A percentile compares a stretch with the other conserved stretches of the same genome.
Evolutionary conservation across 1,140 invertebrate species (phyloP).

Genomic region (Thaumatotibia leucotreta): DNA sequence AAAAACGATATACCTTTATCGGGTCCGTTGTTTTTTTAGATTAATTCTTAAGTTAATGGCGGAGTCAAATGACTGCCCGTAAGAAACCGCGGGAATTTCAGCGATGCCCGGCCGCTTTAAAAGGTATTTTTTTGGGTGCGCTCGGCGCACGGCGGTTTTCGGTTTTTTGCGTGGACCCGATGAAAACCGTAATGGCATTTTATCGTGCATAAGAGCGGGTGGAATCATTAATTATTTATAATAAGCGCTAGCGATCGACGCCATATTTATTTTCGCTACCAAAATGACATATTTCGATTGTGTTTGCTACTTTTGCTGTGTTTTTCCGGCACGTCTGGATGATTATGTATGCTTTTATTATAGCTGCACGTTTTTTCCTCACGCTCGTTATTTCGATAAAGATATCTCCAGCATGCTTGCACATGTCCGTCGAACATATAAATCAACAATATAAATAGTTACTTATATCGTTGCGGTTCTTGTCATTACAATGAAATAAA

Average conservation of each 20-base stretch:
- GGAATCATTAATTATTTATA: slow-evolving; percentile 76
- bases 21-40: slow-evolving; percentile 61
- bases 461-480: background rate
- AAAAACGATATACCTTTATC: slow-evolving; percentile 68
- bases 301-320: background rate
- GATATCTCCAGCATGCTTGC: background rate
- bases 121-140: slow-evolving; percentile 60
- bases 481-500: background rate
- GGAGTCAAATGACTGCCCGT: slow-evolving; percentile 67
- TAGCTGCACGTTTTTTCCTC: background rate
- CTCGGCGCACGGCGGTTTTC: slow-evolving; percentile 52
- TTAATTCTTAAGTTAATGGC: slow-evolving; percentile 73
- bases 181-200: slow-evolving; percentile 75
- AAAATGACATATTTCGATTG: background rate
- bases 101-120: slow-evolving; percentile 69
- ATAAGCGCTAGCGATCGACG: slow-evolving; percentile 53
- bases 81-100: slow-evolving; percentile 69
- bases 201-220: slow-evolving; percentile 70
- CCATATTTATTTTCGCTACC: slow-evolving; percentile 23
- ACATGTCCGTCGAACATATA: background rate
- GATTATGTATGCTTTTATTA: background rate
- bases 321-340: slow-evolving; percentile 1
- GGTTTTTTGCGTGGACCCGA: slow-evolving; percentile 64
- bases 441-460: background rate
- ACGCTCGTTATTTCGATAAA: background rate